Conservation (phyloP, 2,797 vertebrate genomes). For the Apodemus agrarius region DNA sequence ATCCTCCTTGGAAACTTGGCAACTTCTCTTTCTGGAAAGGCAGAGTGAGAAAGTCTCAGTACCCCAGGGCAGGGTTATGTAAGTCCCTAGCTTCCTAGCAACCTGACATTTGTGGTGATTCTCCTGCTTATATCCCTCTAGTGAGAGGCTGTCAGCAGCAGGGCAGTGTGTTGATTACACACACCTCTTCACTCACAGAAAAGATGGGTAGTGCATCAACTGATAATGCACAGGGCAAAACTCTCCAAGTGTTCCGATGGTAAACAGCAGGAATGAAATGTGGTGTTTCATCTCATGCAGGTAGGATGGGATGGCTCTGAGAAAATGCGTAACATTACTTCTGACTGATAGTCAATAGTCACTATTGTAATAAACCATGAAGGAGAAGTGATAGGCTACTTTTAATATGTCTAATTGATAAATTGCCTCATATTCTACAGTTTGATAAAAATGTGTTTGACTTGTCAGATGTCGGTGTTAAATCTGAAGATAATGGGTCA, state of each 20-base stretch:
- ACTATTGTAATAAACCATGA: conserved; percentile 80
- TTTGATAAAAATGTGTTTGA: conserved; percentile 90
- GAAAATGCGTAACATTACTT: conserved; percentile 75
- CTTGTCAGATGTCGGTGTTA: conserved; percentile 85
- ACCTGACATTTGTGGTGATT: conserved; percentile 66
- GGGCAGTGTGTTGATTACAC: not conserved
- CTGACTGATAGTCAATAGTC: conserved; percentile 84
- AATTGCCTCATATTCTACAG: conserved; percentile 88
- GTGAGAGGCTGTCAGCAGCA: conserved; percentile 50
- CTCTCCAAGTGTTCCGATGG: rapidly evolving
- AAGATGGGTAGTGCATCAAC: not conserved
- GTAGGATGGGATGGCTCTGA: conserved; percentile 45
- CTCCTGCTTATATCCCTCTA: conserved; percentile 52
- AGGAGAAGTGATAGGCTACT: conserved; percentile 86
- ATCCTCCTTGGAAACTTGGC: conserved; percentile 88
- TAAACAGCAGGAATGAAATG: not conserved
- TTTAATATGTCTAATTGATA: conserved; percentile 89
- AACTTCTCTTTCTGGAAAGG: conserved; percentile 85
- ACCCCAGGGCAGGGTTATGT: conserved; percentile 71
- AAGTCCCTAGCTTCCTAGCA: conserved; percentile 86
- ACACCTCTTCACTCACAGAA: rapidly evolving
- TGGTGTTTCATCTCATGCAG: not conserved
- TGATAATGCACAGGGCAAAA: rapidly evolving
- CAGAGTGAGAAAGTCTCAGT: conserved; percentile 76
- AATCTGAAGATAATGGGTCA: conserved; percentile 84